Evolutionary conservation across 2,888 invertebrate species (phyloP), one percentile per base, ranked within the genome.

Genomic region (Leptinotarsa juncta): DNA sequence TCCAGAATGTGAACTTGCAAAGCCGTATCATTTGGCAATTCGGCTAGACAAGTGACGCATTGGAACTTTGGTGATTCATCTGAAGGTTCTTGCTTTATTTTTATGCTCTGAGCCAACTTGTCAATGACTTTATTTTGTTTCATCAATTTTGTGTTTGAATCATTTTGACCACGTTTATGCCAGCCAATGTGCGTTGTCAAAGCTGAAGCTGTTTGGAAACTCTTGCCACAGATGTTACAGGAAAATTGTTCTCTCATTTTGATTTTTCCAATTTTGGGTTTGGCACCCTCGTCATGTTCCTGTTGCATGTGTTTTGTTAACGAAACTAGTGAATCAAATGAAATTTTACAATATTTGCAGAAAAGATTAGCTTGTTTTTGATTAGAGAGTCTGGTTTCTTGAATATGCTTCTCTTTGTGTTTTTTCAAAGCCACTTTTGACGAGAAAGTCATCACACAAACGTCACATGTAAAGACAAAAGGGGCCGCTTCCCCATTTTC

Each of bases 151-250:
- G 55, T 70, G 49, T 73, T 76, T 14, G 65, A 68, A 16, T 73
- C 71, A 42, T 70, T 70, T 18, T 67, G 75, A 83, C 81, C 89
- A 80, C 86, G 90, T 86, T 87, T 92, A 87, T 87, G 93, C 92
- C 85, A 93, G 82, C 89, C 92, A 86, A 85, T 91, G 86, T 90
- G 93, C 85, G 88, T 92, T 72, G 91, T 91, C 65, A 93, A 84
- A 18, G 93, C 93, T 5, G 90, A 85, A 0, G 91, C 90, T 0
- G 91, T 91, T 74, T 88, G 89, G 73, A 93, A 90, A 0, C 89
- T 89, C 82, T 93, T 93, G 2, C 90, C 90, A 80, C 93, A 94
- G 65, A 93, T 88, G 80, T 91, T 90, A 80, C 93, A 93, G 82
- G 90, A 89, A 81, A 90, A 90, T 49, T 78, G 73, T 50, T 77